A percentile compares a stretch with the other conserved stretches of the same genome.
Conservation (phyloP, 1,140 invertebrate species). For the Tetranychus urticae region DNA sequence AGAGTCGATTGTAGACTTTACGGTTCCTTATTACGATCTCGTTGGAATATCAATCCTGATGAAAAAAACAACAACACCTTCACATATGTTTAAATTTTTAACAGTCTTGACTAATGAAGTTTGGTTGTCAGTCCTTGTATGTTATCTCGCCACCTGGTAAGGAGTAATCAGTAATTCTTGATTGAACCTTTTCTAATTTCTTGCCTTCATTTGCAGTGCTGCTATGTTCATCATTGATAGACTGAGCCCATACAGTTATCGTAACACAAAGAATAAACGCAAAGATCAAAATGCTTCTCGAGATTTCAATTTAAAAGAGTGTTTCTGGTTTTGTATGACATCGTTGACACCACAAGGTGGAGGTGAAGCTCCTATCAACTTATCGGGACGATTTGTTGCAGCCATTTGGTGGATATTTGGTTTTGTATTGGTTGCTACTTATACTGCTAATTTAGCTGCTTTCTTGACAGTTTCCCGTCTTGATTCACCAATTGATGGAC, state of each 20-base stretch:
- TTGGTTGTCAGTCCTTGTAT: slow-evolving; percentile 82
- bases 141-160: slow-evolving; percentile 53
- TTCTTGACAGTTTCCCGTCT: slow-evolving; percentile 75
- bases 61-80: slow-evolving; percentile 47
- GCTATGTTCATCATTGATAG: slow-evolving; percentile 86
- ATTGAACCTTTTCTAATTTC: neutral
- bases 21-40: slow-evolving; percentile 79
- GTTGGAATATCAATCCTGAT: slow-evolving; percentile 81
- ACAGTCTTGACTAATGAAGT: slow-evolving; percentile 85
- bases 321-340: slow-evolving; percentile 97
- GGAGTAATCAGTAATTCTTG: neutral
- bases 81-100: slow-evolving; percentile 84
- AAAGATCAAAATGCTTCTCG: slow-evolving; percentile 77
- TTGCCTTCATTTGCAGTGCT: slow-evolving; percentile 61
- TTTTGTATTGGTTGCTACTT: slow-evolving; percentile 93
- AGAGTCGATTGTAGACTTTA: slow-evolving; percentile 81
- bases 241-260: slow-evolving; percentile 66
- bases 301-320: slow-evolving; percentile 84
- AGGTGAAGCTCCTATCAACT: slow-evolving; percentile 82
- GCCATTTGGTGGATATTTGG: slow-evolving; percentile 96
- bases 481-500: slow-evolving; percentile 68
- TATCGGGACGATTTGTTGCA: slow-evolving; percentile 70
- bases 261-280: slow-evolving; percentile 79
- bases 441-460: slow-evolving; percentile 86
- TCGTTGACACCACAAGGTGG: slow-evolving; percentile 83